A percentile compares a stretch with the other conserved stretches of the same genome.
These are phyloP conservation scores for Fragum sueziense DNA, from an alignment of 2,888 invertebrate genomes.

Conservation along the genomic window DNA sequence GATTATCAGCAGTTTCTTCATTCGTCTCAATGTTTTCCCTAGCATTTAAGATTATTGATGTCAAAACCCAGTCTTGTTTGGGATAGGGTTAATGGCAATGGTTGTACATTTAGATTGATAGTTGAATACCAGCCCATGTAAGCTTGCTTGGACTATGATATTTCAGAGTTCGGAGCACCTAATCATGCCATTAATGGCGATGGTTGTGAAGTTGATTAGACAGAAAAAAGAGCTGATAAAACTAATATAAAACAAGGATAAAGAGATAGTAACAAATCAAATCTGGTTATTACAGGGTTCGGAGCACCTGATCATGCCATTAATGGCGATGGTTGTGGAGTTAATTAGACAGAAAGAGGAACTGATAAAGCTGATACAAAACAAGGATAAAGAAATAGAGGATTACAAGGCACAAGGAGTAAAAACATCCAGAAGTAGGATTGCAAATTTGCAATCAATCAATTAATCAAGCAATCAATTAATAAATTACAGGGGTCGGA, in stretches of 20 bases:
- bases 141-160: too few relatives aligned
- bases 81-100: too few relatives aligned
- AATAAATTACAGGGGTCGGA: slow-evolving; percentile 65
- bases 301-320: slow-evolving; percentile 73
- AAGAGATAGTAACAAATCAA: too few relatives aligned
- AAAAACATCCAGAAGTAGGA: slow-evolving; percentile 72
- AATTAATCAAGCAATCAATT: too few relatives aligned
- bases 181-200: slow-evolving; percentile 74
- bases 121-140: too few relatives aligned
- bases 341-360: slow-evolving; percentile 72
- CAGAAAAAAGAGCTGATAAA: slow-evolving; percentile 74
- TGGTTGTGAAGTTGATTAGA: slow-evolving; percentile 76
- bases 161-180: slow-evolving; percentile 72
- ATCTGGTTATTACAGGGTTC: slow-evolving; percentile 69
- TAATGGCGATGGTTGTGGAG: slow-evolving; percentile 78
- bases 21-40: too few relatives aligned
- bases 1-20: too few relatives aligned
- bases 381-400: slow-evolving; percentile 77
- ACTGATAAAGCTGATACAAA: slow-evolving; percentile 70
- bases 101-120: too few relatives aligned
- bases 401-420: slow-evolving; percentile 76
- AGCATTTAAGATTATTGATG: too few relatives aligned
- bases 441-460: not conserved
- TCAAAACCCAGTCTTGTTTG: too few relatives aligned
- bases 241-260: slow-evolving; percentile 73